phyloP scores from a whole-genome alignment of 1,140 invertebrate genomes.

The Heliconius eleuchia region DNA sequence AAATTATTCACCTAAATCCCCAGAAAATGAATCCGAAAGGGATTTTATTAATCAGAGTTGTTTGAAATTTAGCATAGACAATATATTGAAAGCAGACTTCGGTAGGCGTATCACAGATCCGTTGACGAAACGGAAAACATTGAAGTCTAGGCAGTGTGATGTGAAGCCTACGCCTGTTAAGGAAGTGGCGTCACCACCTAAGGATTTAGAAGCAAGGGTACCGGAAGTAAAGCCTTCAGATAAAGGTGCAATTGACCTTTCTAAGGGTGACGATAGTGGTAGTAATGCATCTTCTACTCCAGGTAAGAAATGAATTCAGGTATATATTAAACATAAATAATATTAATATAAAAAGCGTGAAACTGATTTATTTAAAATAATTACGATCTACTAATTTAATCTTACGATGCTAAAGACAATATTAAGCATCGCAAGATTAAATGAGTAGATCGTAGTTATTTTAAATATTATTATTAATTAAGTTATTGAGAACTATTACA shows the following conservation, averaged over 20 bases:
- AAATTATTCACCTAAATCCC: slow-evolving; percentile 57
- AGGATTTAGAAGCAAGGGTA: slow-evolving; percentile 59
- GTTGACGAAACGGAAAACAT: slow-evolving; percentile 82
- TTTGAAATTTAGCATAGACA: slow-evolving; percentile 95
- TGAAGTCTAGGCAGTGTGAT: slow-evolving; percentile 58
- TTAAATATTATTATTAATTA: too few species aligned
- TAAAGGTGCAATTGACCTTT: slow-evolving; percentile 72
- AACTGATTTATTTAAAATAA: too few species aligned
- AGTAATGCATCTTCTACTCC: slow-evolving; percentile 63
- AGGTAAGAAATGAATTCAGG: slow-evolving; percentile 42
- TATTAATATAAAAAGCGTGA: too few species aligned
- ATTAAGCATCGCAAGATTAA: too few species aligned
- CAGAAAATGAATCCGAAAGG: slow-evolving; percentile 64
- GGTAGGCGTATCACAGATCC: slow-evolving; percentile 88
- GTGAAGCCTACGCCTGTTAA: slow-evolving; percentile 56
- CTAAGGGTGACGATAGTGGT: slow-evolving; percentile 67
- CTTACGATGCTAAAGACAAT: too few species aligned
- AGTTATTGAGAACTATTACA: too few species aligned
- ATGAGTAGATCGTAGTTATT: too few species aligned
- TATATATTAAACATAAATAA: too few species aligned
- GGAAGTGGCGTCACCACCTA: slow-evolving; percentile 46
- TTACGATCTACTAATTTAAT: too few species aligned
- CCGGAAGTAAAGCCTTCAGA: slow-evolving; percentile 64
- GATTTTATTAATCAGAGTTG: slow-evolving; percentile 83
- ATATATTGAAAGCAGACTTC: slow-evolving; percentile 95